Base-by-base conservation (phyloP, 1,140 invertebrate genomes). In the Drosophila burlai region DNA sequence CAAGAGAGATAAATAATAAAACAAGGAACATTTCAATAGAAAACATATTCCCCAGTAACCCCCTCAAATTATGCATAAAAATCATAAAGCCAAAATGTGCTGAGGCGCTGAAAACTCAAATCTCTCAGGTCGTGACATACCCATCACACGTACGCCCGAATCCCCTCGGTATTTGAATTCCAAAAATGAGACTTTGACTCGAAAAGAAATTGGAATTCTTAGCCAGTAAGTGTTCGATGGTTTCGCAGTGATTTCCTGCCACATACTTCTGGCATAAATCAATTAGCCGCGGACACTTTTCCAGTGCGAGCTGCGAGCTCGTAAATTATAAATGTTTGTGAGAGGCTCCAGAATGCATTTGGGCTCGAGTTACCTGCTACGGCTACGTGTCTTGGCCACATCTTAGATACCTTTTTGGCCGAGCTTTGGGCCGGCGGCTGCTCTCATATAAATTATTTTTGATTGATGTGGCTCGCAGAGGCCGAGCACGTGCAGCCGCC, bases 391-490 rank as follows among this genome's bases (percentile, higher is more conserved):
- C 42, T 47, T 31, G 62, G 52, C 60, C 55, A 26, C 60, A 47
- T 26, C 54, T 83, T 52, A 67, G 83, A 86, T 82, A 57, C 54
- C 54, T 40, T 57, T 57, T 57, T 40, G 69, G 64, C 36, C 64
- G 38, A 80, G 66, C 80, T 73, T 59, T 60, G 42, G 74, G 49
- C 29, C 54, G 40, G 54, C 38, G 54, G 11, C 58, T 87, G 83
- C 84, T 86, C 83, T 89, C 77, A 86, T 74, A 86, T 86, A 86
- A 86, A 86, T 86, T 86, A 80, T 89, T 54, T 86, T 89, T 86
- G 83, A 86, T 86, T 86, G 83, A 86, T 86, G 83, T 81, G 83
- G 80, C 72, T 65, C 52, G 42, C n/a, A 76, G 54, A 77, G 74
- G 40, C 62, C 50, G 59, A 83, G 84, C 83, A 86, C 83, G 83